Evolutionary conservation across 1,140 invertebrate species (phyloP), one percentile per base, ranked within the genome.

Genomic region (Holotrichia oblita): DNA sequence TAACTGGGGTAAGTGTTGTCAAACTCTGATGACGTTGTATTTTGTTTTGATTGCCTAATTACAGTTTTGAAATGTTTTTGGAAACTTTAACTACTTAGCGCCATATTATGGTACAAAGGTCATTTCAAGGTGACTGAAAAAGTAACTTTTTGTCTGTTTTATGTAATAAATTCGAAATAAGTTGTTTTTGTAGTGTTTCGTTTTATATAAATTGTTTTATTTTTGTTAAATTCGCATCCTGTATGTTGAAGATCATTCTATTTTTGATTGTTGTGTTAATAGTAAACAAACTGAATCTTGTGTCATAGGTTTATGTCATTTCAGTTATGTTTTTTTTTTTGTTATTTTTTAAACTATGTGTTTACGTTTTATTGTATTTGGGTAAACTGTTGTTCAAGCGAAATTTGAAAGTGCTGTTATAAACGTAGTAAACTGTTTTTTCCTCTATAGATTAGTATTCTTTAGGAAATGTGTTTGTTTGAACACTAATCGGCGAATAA

Each of bases 1-100:
- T 82, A 10, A 79, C 76, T 24, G 81, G 78, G 80, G 83, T 85
- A 82, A 84, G 82, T 81, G 20, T 40, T 17, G 40, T 12, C 55
- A 55, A 17, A 42, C n/a, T 61, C 2, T n/a, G 17, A 61, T 20
- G 17, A 40, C 48, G 61, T 73, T 40, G 20, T 72, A 69, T 8
- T 34, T 73, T 76, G 10, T 42, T 40, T 64, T 24, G 27, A 34
- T 4, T 34, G 34, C 9, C 64, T 73, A 44, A 44, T 44, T 9
- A 10, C n/a, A 55, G 3, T 55, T 55, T 6, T 6, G 14, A 55
- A 9, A 4, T 24, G 74, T 48, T 59, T 12, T 34, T 74, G 10
- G 10, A 41, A 40, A 74, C 17, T 74, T 74, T 41, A 14, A 17
- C 6, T 14, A 69, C 14, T 69, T 69, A 69, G 7, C 22, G 22